These are phyloP conservation scores for Lucilia cuprina DNA, from an alignment of 1,140 invertebrate species.

Conservation along the genomic window DNA sequence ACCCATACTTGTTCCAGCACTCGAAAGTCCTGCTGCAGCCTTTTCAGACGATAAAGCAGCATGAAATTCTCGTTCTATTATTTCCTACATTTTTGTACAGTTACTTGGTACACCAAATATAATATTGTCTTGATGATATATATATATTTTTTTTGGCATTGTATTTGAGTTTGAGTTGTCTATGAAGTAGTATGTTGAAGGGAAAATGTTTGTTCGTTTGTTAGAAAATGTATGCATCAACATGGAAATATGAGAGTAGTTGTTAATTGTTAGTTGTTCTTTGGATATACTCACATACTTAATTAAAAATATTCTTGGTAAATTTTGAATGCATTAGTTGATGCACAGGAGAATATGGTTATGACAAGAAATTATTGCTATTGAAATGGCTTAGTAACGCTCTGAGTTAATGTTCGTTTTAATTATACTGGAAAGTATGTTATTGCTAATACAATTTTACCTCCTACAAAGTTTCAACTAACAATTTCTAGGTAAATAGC, in stretches of 20 bases:
- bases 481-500: too few species aligned
- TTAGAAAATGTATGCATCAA: slow-evolving; percentile 4
- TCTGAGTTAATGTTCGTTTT: too few species aligned
- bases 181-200: neutral
- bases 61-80: slow-evolving; percentile 62
- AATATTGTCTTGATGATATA: slow-evolving; percentile 7
- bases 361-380: too few species aligned
- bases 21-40: slow-evolving; percentile 47
- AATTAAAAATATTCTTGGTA: too few species aligned
- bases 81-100: slow-evolving; percentile 51
- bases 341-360: too few species aligned
- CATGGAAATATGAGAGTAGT: neutral
- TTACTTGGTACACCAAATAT: slow-evolving; percentile 38
- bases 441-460: too few species aligned
- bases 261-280: neutral
- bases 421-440: too few species aligned
- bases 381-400: too few species aligned
- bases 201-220: neutral
- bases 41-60: slow-evolving; percentile 61
- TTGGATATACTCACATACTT: too few species aligned
- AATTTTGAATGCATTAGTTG: too few species aligned
- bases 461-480: too few species aligned
- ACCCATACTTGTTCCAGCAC: slow-evolving; percentile 43
- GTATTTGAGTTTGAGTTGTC: slow-evolving; percentile 8
- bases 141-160: neutral